A percentile compares a stretch with the other conserved stretches of the same genome.
phyloP scores from a whole-genome alignment of 2,113 vertebrate genomes.

The Emydura subglobosa region DNA sequence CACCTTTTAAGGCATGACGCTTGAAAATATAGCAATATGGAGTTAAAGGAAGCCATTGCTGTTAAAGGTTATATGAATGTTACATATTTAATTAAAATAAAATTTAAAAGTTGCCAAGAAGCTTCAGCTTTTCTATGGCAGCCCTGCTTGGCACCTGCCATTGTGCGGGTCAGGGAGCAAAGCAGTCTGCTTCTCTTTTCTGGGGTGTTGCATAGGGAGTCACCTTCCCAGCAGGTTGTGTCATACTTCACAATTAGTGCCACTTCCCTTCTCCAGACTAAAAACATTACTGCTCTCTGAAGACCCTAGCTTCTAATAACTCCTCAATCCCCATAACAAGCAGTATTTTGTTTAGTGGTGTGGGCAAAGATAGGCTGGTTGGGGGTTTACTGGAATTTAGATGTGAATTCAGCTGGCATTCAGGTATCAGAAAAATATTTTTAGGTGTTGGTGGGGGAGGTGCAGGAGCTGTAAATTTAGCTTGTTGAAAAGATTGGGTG shows the following conservation, averaged over 20 bases:
- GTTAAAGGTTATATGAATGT: not conserved
- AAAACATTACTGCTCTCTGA: not conserved
- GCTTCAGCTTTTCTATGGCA: not conserved
- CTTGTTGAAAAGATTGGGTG: not conserved
- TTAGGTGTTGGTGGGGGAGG: not conserved
- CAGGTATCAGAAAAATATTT: not conserved
- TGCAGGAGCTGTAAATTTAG: not conserved
- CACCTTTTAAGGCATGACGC: not conserved
- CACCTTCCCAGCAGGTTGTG: not conserved
- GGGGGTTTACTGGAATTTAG: not conserved
- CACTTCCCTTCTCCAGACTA: fast-evolving
- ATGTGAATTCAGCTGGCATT: not conserved
- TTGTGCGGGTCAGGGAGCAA: not conserved
- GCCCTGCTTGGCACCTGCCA: not conserved
- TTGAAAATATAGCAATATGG: not conserved
- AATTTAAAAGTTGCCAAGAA: not conserved
- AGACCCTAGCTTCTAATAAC: fast-evolving
- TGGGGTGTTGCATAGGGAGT: not conserved
- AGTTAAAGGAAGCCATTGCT: not conserved
- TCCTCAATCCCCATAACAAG: not conserved
- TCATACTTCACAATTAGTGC: not conserved
- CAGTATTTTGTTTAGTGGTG: not conserved
- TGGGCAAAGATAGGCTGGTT: not conserved
- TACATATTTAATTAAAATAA: not conserved
- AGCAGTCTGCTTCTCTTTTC: not conserved